Conservation (phyloP, 2,888 invertebrate species). For the Drosophila fulvimacula region DNA sequence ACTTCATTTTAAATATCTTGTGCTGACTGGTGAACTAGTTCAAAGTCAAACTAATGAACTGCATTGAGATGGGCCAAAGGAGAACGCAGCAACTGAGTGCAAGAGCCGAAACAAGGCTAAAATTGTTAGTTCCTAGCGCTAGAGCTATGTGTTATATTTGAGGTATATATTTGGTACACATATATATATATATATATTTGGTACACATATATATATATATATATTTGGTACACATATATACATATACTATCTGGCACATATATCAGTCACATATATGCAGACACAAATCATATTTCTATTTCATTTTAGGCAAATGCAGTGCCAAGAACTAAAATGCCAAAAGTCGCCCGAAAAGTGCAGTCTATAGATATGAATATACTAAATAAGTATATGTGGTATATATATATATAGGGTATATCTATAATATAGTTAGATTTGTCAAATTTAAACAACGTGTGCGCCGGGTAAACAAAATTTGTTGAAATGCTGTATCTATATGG, state of each 20-base stretch:
- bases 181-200: conserved; percentile 10
- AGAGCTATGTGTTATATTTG: background rate
- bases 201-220: background rate
- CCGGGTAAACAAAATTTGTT: conserved; percentile 8
- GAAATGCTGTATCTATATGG: background rate
- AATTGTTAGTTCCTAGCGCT: background rate
- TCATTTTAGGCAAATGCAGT: conserved; percentile 17
- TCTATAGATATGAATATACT: conserved; percentile 6
- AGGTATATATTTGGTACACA: background rate
- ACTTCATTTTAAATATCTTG: background rate
- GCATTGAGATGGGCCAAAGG: background rate
- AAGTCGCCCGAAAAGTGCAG: conserved; percentile 8
- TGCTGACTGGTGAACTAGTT: background rate
- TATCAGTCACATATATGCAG: conserved; percentile 20
- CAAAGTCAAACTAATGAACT: background rate
- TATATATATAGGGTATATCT: too few species aligned
- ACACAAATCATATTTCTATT: conserved; percentile 11
- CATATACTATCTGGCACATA: conserved; percentile 19
- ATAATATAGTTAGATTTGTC: conserved; percentile 1
- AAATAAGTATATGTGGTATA: background rate
- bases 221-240: background rate
- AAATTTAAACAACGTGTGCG: conserved; percentile 12
- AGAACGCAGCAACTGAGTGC: background rate
- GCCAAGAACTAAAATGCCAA: conserved; percentile 55
- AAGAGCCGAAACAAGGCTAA: conserved; percentile 2